A percentile compares a stretch with the other conserved stretches of the same genome.
Evolutionary conservation across 2,113 vertebrate genomes (phyloP).

Genomic region (Percopsis transmontana): DNA sequence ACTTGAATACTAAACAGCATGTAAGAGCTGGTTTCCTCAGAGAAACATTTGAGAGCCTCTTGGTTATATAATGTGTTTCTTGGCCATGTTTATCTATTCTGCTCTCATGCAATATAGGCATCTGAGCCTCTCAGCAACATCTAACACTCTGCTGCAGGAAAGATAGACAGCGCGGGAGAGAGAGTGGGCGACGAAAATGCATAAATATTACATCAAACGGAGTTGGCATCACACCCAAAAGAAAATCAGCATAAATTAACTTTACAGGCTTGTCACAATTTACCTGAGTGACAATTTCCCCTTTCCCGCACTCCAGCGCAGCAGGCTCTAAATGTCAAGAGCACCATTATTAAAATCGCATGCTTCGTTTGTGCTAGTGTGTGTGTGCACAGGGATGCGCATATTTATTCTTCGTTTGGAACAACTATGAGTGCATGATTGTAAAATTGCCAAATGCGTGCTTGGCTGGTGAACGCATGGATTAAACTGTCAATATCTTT

Average conservation of each 20-base stretch:
- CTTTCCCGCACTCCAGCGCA: conserved; percentile 9
- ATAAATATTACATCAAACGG: conserved; percentile 75
- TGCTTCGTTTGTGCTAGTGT: conserved; percentile 17
- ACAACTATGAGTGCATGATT: conserved; percentile 16
- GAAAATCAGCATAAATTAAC: conserved; percentile 59
- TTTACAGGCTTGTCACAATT: conserved; percentile 33
- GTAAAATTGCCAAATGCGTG: background rate
- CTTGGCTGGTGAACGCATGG: background rate
- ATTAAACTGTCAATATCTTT: conserved; percentile 6
- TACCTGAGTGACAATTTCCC: conserved; percentile 20
- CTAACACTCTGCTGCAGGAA: conserved; percentile 33
- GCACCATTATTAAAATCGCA: conserved; percentile 1
- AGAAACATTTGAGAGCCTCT: conserved; percentile 26
- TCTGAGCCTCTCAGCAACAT: conserved; percentile 36
- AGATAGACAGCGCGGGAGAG: conserved; percentile 18
- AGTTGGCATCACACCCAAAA: conserved; percentile 41
- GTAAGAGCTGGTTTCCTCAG: conserved; percentile 8
- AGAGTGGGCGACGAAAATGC: conserved; percentile 37
- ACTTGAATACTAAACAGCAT: no score
- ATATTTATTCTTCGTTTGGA: conserved; percentile 13
- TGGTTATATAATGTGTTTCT: conserved; percentile 30
- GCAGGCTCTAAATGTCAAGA: conserved; percentile 1
- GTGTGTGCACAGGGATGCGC: conserved; percentile 8
- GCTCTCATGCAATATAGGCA: conserved; percentile 36
- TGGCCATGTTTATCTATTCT: conserved; percentile 13